These are phyloP conservation scores for Antheraea mylitta DNA, from an alignment of 1,140 invertebrate species.

Conservation along the genomic window DNA sequence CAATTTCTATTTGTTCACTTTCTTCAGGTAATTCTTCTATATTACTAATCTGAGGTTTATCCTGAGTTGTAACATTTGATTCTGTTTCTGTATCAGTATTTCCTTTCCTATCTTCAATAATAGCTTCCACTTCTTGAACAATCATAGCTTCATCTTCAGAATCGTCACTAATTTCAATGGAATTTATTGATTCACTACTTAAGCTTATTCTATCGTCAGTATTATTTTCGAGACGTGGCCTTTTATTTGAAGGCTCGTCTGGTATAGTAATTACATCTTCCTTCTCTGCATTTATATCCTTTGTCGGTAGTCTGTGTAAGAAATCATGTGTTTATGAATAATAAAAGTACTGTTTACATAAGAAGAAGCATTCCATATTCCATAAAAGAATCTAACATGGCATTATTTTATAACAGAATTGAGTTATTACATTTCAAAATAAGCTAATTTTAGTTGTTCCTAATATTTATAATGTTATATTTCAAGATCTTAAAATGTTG, in stretches of 20 bases:
- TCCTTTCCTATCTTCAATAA: constrained; percentile 14
- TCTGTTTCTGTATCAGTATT: constrained; percentile 18
- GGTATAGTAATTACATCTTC: constrained; percentile 45
- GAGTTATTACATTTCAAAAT: too few relatives aligned
- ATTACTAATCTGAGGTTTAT: background rate
- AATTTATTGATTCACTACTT: constrained; percentile 47
- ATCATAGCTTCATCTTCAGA: constrained; percentile 34
- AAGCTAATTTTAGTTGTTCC: too few relatives aligned
- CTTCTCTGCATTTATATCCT: constrained; percentile 13
- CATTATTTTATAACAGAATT: too few relatives aligned
- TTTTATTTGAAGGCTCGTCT: constrained; percentile 56
- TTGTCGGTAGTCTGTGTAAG: background rate
- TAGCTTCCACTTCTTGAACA: constrained; percentile 3
- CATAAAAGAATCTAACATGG: too few relatives aligned
- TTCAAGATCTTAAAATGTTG: too few relatives aligned
- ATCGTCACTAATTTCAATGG: constrained; percentile 46
- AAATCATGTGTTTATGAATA: background rate
- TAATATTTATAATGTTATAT: too few relatives aligned
- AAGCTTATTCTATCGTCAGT: constrained; percentile 50
- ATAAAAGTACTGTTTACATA: background rate
- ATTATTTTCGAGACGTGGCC: constrained; percentile 36
- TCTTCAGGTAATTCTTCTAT: background rate
- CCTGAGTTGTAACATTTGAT: background rate
- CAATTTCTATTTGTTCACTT: background rate
- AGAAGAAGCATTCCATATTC: background rate